Conservation (phyloP, 2,888 invertebrate species). For the Unio delphinus region DNA sequence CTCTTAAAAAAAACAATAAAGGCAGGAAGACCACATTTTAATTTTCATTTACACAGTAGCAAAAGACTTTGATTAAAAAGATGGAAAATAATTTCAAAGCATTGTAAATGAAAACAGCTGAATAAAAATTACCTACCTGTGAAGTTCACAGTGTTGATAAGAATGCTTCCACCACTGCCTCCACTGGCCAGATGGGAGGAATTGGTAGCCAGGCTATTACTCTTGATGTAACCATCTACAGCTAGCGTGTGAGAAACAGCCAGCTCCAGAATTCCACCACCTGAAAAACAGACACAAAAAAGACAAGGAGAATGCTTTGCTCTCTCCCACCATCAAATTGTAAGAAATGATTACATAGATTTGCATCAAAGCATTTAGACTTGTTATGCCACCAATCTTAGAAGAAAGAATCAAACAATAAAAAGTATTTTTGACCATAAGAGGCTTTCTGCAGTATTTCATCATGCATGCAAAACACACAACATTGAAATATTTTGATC, state of each 20-base stretch:
- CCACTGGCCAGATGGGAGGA: conserved; percentile 35
- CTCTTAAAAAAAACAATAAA: no score
- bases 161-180: conserved; percentile 57
- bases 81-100: not conserved
- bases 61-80: not conserved
- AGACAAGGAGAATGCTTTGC: not conserved
- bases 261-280: conserved; percentile 49
- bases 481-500: no score
- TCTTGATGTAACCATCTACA: conserved; percentile 49
- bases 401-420: no score
- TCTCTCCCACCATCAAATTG: not conserved
- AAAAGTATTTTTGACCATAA: no score
- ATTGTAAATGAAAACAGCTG: not conserved
- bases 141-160: conserved; percentile 43
- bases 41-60: not conserved
- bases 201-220: conserved; percentile 39
- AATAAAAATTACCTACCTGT: conserved; percentile 33
- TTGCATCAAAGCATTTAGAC: no score
- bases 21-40: not conserved
- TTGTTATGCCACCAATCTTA: no score
- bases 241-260: conserved; percentile 33
- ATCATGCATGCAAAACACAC: no score
- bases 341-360: not conserved
- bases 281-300: conserved; percentile 9
- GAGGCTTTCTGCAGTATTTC: no score